phyloP scores from a whole-genome alignment of 2,888 invertebrate genomes.

The Spodoptera littoralis region DNA sequence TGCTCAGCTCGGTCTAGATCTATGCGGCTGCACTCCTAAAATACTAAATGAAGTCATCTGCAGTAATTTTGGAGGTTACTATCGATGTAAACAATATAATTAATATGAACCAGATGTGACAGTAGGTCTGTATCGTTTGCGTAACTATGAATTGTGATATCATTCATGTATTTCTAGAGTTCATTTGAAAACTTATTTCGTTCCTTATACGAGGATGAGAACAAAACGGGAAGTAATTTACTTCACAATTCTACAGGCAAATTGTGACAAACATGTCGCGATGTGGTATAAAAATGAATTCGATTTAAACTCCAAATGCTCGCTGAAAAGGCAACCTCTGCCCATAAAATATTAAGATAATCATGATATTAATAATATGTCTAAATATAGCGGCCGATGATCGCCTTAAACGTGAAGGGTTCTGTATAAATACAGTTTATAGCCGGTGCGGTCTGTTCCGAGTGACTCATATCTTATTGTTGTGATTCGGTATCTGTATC shows the following conservation, averaged over 20 bases:
- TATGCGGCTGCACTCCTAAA: too few species aligned
- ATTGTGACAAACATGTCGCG: neutral
- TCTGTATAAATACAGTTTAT: slow-evolving; percentile 31
- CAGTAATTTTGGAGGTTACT: too few species aligned
- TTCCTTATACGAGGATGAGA: too few species aligned
- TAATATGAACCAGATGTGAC: too few species aligned
- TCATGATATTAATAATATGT: slow-evolving; percentile 37
- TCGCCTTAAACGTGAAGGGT: slow-evolving; percentile 54
- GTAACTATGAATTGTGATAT: too few species aligned
- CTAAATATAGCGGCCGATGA: slow-evolving; percentile 32
- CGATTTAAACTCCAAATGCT: neutral
- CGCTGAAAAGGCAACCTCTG: slow-evolving; percentile 25
- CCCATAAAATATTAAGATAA: slow-evolving; percentile 31
- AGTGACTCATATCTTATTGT: slow-evolving; percentile 41
- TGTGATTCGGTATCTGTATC: slow-evolving; percentile 23
- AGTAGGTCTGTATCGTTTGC: too few species aligned
- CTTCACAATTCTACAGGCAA: neutral
- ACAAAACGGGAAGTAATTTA: neutral
- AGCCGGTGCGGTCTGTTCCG: slow-evolving; percentile 10
- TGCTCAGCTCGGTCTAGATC: too few species aligned
- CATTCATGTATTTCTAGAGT: too few species aligned
- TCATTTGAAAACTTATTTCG: too few species aligned
- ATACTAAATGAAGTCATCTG: too few species aligned
- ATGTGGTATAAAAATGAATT: slow-evolving; percentile 7
- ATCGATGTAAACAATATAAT: too few species aligned